Conservation (phyloP, 53 echinoderm and acorn worm species). For the Stichopus horrens region DNA sequence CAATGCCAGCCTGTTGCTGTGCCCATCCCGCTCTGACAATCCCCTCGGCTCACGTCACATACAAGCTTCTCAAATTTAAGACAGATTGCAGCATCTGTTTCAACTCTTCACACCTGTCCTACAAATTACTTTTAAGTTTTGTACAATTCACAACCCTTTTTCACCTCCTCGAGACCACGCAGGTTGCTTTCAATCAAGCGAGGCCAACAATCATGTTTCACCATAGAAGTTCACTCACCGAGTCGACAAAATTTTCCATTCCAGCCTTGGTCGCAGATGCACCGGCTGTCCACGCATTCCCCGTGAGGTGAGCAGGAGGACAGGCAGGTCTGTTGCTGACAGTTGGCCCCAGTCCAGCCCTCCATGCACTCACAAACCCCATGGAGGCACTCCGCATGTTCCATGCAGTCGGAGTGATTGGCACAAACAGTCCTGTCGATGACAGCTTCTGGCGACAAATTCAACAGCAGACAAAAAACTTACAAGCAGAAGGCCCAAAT, state of each 20-base stretch:
- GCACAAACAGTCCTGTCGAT: conserved; percentile 57
- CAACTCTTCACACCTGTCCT: background rate
- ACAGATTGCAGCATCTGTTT: background rate
- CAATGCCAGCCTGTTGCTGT: no score
- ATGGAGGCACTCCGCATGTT: conserved; percentile 75
- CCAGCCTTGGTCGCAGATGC: conserved; percentile 92
- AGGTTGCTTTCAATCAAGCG: background rate
- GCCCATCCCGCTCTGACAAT: no score
- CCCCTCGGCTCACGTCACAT: no score
- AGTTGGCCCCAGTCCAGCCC: conserved; percentile 93
- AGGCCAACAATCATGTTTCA: background rate
- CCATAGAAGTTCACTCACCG: conserved; percentile 55
- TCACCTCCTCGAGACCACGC: background rate
- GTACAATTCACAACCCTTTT: background rate
- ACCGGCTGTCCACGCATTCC: conserved; percentile 79
- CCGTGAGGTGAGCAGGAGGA: conserved; percentile 88
- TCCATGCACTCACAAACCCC: conserved; percentile 85
- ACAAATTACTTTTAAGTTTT: background rate
- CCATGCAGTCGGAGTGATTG: conserved; percentile 80
- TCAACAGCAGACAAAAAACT: background rate
- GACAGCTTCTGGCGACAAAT: conserved; percentile 25
- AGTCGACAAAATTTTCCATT: conserved; percentile 93
- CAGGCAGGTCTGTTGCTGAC: conserved; percentile 76
- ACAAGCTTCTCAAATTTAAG: background rate
- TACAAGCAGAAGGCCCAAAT: background rate